A percentile compares a stretch with the other conserved stretches of the same genome.
These are phyloP conservation scores for Philotrypesis tridentata DNA, from an alignment of 1,140 invertebrate genomes.

Conservation along the genomic window DNA sequence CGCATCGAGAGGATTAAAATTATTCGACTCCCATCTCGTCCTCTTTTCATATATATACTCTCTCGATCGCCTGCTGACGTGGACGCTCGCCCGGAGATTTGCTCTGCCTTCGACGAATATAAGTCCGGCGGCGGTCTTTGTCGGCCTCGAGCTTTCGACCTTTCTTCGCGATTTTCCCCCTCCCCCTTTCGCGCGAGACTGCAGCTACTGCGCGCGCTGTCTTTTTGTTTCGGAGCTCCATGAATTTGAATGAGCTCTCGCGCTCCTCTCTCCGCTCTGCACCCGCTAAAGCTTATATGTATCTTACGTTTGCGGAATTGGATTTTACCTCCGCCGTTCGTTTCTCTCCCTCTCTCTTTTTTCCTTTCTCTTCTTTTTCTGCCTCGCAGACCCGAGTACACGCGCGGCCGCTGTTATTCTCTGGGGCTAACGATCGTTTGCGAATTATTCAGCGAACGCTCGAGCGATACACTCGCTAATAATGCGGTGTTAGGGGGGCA, in stretches of 20 bases:
- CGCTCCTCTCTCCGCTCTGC: too few species aligned
- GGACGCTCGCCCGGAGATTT: not conserved
- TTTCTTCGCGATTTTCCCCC: not conserved
- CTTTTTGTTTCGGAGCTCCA: not conserved
- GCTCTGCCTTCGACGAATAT: not conserved
- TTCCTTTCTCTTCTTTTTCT: too few species aligned
- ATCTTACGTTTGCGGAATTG: not conserved
- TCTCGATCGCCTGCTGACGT: not conserved
- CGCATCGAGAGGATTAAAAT: constrained; percentile 15
- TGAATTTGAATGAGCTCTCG: not conserved
- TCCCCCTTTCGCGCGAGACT: too few species aligned
- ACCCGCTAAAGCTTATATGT: too few species aligned
- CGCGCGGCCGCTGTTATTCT: too few species aligned
- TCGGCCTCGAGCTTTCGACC: not conserved
- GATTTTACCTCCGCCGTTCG: not conserved
- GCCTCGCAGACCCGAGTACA: too few species aligned
- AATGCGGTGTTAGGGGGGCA: too few species aligned
- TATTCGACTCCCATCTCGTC: not conserved
- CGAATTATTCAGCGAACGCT: too few species aligned
- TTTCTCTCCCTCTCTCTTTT: not conserved
- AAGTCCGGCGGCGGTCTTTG: too few species aligned
- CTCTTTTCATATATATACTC: not conserved
- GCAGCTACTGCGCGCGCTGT: not conserved
- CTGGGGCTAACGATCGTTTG: too few species aligned
- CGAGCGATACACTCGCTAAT: too few species aligned